phyloP scores from a whole-genome alignment of 2,888 invertebrate genomes.

The Ferrisia virgata region DNA sequence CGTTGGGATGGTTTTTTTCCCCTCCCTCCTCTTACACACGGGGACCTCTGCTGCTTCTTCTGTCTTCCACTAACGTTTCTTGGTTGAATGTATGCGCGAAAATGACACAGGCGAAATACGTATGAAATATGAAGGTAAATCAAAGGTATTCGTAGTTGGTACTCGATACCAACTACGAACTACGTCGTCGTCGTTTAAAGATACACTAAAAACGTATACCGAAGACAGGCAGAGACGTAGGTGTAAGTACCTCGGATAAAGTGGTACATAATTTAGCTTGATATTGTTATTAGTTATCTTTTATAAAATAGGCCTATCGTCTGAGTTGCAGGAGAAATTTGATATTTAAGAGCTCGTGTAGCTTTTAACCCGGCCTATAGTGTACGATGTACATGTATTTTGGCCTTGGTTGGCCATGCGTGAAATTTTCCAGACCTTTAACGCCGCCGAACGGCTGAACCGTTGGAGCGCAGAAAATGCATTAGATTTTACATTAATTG shows the following conservation, averaged over 20 bases:
- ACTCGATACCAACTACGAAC: no score
- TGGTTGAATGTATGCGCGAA: not conserved
- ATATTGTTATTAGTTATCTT: conserved; percentile 32
- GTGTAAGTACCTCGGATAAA: not conserved
- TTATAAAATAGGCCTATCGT: not conserved
- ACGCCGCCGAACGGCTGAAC: not conserved
- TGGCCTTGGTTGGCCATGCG: conserved; percentile 14
- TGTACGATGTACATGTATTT: not conserved
- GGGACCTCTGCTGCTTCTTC: no score
- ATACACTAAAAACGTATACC: no score
- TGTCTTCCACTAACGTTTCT: no score
- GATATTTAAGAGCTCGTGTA: conserved; percentile 21
- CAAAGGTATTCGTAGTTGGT: not conserved
- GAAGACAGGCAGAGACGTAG: no score
- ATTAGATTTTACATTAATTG: conserved; percentile 24
- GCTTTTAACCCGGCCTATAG: not conserved
- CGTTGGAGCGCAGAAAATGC: conserved; percentile 25
- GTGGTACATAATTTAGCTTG: conserved; percentile 24
- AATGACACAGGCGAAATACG: not conserved
- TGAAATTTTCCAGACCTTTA: conserved; percentile 24
- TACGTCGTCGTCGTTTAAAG: no score
- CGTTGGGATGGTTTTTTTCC: not conserved
- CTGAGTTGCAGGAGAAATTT: conserved; percentile 8
- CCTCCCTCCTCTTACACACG: no score
- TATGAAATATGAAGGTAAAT: not conserved